These are phyloP conservation scores for Glandiceps talaboti DNA, from an alignment of 53 echinoderm and acorn worm genomes.

Conservation along the genomic window DNA sequence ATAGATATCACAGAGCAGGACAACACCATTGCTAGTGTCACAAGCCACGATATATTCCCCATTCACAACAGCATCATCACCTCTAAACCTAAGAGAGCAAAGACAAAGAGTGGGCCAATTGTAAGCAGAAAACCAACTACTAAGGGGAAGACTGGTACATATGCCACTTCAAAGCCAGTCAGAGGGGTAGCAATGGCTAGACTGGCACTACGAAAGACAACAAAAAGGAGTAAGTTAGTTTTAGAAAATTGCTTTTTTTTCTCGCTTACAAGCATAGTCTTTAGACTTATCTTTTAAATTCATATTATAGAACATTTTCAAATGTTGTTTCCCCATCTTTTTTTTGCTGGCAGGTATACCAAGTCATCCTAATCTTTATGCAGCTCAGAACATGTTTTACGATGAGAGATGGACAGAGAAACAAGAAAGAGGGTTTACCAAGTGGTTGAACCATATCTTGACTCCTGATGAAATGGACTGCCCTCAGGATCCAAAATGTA, in stretches of 20 bases:
- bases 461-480: conserved; percentile 72
- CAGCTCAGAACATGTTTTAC: conserved; percentile 98
- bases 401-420: conserved; percentile 99
- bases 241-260: too few species aligned
- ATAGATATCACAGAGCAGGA: background rate
- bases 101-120: background rate
- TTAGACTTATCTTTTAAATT: too few species aligned
- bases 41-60: conserved; percentile 19
- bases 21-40: background rate
- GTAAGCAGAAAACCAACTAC: background rate
- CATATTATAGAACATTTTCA: too few species aligned
- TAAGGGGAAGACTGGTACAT: background rate
- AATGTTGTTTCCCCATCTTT: too few species aligned
- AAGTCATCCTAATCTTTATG: conserved; percentile 86
- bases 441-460: conserved; percentile 92
- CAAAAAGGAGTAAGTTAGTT: conserved; percentile 47
- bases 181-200: conserved; percentile 95
- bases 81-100: conserved; percentile 5
- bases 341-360: conserved; percentile 49
- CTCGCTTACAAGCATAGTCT: too few species aligned
- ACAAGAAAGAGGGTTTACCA: conserved; percentile 84
- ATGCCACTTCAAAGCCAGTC: conserved; percentile 36
- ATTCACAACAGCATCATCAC: conserved; percentile 28
- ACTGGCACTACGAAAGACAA: conserved; percentile 54
- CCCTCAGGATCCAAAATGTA: conserved; percentile 64